Conservation (phyloP, 1,140 invertebrate genomes). For the Ostrea edulis region DNA sequence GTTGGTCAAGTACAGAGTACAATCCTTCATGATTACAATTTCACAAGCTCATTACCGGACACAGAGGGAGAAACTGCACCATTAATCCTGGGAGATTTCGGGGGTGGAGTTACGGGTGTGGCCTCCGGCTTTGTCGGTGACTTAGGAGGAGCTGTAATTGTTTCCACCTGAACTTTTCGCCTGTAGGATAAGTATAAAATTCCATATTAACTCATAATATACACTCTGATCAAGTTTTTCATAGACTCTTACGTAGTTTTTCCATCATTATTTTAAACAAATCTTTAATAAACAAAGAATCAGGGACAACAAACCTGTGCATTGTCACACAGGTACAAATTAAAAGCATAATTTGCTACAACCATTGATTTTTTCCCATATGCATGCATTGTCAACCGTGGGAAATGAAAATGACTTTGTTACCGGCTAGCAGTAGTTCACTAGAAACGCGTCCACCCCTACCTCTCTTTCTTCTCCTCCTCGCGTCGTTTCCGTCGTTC, state of each 20-base stretch:
- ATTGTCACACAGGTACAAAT: too few relatives aligned
- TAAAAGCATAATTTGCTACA: too few relatives aligned
- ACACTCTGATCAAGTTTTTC: too few relatives aligned
- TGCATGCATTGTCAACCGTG: too few relatives aligned
- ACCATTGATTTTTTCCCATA: too few relatives aligned
- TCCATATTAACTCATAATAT: neutral
- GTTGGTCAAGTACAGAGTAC: too few relatives aligned
- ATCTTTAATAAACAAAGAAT: too few relatives aligned
- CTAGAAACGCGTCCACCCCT: neutral
- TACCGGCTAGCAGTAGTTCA: too few relatives aligned
- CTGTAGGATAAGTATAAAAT: constrained; percentile 38
- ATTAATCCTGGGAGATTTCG: constrained; percentile 48
- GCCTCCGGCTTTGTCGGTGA: constrained; percentile 41
- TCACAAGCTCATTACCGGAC: neutral
- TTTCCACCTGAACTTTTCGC: constrained; percentile 41
- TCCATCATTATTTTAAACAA: too few relatives aligned
- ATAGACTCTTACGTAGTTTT: too few relatives aligned
- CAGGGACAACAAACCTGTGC: too few relatives aligned
- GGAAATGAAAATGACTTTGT: too few relatives aligned
- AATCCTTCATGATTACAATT: neutral
- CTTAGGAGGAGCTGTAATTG: constrained; percentile 45
- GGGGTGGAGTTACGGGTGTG: constrained; percentile 55
- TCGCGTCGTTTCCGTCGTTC: constrained; percentile 15
- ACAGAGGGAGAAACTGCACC: constrained; percentile 2
- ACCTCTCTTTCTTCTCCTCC: constrained; percentile 24